Evolutionary conservation across 2,113 vertebrate species (phyloP).

Genomic region (Globicephala melas): DNA sequence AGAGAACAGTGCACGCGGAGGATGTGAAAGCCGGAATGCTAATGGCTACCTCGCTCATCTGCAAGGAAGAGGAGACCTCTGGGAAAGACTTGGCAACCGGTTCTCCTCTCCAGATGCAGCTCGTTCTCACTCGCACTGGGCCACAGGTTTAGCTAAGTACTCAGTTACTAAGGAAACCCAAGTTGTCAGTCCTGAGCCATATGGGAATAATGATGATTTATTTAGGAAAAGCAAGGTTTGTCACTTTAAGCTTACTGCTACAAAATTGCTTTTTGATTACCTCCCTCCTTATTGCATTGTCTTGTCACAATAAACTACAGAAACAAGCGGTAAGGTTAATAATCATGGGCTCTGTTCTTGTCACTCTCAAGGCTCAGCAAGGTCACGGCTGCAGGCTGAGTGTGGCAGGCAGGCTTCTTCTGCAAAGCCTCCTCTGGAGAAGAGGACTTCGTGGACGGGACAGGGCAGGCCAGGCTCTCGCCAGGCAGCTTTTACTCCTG

Average conservation of each 20-base stretch:
- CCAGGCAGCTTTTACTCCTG: fast-evolving
- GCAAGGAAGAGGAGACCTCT: neutral
- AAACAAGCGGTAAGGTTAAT: constrained; percentile 88
- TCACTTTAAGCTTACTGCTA: constrained; percentile 87
- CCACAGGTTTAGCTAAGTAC: constrained; percentile 73
- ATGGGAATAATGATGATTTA: constrained; percentile 88
- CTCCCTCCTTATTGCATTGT: constrained; percentile 86
- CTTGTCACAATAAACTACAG: constrained; percentile 88
- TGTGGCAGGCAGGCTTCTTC: neutral
- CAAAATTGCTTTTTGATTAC: constrained; percentile 89
- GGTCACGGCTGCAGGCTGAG: neutral
- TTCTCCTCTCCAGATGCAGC: neutral
- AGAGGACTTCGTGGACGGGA: neutral
- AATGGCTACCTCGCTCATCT: neutral
- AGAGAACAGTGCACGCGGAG: neutral
- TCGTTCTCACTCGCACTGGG: neutral
- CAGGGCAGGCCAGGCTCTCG: neutral
- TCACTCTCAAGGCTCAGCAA: constrained; percentile 73
- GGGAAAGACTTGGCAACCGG: constrained; percentile 10
- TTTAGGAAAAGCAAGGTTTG: constrained; percentile 87
- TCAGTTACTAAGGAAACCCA: constrained; percentile 88
- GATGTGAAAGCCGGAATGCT: neutral
- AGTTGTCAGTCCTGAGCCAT: constrained; percentile 83
- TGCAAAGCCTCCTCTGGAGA: neutral
- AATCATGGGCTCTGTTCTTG: constrained; percentile 80